Percentiles rank a stretch among this genome's conserved stretches.
Conservation (phyloP, 2,797 vertebrate species). For the Acanthurus lineatus region DNA sequence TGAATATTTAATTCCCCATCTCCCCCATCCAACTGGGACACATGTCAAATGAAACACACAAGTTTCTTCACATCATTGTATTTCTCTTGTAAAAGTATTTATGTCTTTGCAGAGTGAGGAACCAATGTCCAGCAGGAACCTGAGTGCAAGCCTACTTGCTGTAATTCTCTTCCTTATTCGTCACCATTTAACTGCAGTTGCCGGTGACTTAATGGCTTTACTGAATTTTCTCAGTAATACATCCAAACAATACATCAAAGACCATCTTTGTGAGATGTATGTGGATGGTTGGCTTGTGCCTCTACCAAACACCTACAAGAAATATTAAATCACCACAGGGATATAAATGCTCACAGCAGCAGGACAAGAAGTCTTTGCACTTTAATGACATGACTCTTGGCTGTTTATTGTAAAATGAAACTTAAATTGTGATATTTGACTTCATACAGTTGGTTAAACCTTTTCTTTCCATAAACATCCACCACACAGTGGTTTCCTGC, state of each 20-base stretch:
- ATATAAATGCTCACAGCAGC: too few relatives aligned
- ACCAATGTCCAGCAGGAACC: not conserved
- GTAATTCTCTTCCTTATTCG: conserved; percentile 26
- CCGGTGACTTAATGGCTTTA: conserved; percentile 15
- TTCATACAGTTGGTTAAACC: not conserved
- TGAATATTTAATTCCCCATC: too few relatives aligned
- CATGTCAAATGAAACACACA: not conserved
- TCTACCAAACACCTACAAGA: conserved; percentile 39
- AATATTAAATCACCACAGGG: conserved; percentile 6
- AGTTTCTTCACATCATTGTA: not conserved
- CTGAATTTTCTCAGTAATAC: conserved; percentile 1
- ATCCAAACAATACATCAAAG: not conserved
- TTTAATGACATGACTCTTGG: too few relatives aligned
- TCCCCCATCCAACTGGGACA: not conserved
- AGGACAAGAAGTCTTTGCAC: too few relatives aligned
- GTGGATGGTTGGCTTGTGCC: conserved; percentile 41
- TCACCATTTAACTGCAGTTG: conserved; percentile 5
- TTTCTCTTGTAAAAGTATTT: not conserved
- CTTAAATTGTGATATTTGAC: not conserved
- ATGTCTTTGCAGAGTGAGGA: not conserved
- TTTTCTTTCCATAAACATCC: too few relatives aligned
- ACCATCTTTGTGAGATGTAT: conserved; percentile 7
- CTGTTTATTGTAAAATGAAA: not conserved
- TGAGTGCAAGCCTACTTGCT: conserved; percentile 7
- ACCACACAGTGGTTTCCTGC: not conserved